Conservation (phyloP, 1,140 invertebrate species). For the Chironomus striatipennis region DNA sequence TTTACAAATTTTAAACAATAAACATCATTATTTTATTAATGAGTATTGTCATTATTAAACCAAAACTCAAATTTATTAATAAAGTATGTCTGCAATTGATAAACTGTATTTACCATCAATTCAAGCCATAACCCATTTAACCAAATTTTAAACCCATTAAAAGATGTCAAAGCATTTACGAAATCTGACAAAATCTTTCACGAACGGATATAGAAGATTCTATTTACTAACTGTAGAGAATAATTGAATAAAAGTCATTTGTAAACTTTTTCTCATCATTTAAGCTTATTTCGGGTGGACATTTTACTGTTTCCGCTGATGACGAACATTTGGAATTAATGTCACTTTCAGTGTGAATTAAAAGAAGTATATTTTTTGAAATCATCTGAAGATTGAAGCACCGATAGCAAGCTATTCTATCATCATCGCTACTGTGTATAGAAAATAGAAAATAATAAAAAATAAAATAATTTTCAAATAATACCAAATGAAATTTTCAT, state of each 20-base stretch:
- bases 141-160: background rate
- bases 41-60: no score
- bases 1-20: no score
- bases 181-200: no score
- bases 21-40: no score
- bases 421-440: background rate
- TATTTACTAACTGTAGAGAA: constrained; percentile 11
- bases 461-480: background rate
- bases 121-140: background rate
- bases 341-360: constrained; percentile 21
- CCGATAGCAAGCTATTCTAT: background rate
- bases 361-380: constrained; percentile 9
- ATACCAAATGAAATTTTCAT: background rate
- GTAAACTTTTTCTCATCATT: constrained; percentile 18
- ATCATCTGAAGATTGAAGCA: constrained; percentile 6
- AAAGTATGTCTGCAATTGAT: no score
- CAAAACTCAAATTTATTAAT: no score
- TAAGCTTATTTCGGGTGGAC: background rate
- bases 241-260: constrained; percentile 22
- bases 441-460: background rate
- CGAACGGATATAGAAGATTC: background rate
- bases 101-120: no score
- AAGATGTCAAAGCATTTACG: background rate
- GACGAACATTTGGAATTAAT: constrained; percentile 18
- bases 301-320: constrained; percentile 11